These are phyloP conservation scores for Chaetodon trifascialis DNA, from an alignment of 2,113 vertebrate species.

Conservation along the genomic window DNA sequence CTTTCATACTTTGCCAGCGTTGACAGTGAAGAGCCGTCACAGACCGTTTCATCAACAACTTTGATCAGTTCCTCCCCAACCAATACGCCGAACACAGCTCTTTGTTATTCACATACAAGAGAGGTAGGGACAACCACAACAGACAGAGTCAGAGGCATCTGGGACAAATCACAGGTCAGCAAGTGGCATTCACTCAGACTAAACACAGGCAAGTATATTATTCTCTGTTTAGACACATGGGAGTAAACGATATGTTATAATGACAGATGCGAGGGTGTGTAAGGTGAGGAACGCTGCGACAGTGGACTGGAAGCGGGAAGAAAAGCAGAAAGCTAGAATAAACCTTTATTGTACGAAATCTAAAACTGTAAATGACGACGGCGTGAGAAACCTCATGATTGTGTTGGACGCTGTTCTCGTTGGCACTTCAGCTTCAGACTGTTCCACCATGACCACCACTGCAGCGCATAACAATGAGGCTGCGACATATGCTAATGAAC, in stretches of 20 bases:
- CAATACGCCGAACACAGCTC: not conserved
- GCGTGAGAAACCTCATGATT: too few species aligned
- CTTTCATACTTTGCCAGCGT: constrained; percentile 19
- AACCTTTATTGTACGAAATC: too few species aligned
- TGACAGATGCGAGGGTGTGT: constrained; percentile 45
- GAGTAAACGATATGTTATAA: constrained; percentile 42
- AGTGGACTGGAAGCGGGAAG: not conserved
- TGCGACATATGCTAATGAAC: too few species aligned
- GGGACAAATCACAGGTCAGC: constrained; percentile 45
- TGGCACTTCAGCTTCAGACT: too few species aligned
- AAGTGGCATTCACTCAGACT: constrained; percentile 43
- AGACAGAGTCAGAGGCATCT: constrained; percentile 41
- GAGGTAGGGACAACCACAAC: constrained; percentile 46
- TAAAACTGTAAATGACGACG: too few species aligned
- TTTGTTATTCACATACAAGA: constrained; percentile 30
- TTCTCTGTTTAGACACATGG: constrained; percentile 42
- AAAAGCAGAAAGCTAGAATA: not conserved
- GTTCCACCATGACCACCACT: too few species aligned
- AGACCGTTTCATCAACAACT: constrained; percentile 19
- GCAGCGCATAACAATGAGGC: too few species aligned
- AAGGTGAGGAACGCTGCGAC: constrained; percentile 8
- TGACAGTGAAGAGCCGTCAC: constrained; percentile 27
- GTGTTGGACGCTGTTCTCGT: too few species aligned
- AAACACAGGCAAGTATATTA: constrained; percentile 60
- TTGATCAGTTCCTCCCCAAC: constrained; percentile 14